These are phyloP conservation scores for Nudaria mundana DNA, from an alignment of 2,888 invertebrate genomes.

Conservation along the genomic window DNA sequence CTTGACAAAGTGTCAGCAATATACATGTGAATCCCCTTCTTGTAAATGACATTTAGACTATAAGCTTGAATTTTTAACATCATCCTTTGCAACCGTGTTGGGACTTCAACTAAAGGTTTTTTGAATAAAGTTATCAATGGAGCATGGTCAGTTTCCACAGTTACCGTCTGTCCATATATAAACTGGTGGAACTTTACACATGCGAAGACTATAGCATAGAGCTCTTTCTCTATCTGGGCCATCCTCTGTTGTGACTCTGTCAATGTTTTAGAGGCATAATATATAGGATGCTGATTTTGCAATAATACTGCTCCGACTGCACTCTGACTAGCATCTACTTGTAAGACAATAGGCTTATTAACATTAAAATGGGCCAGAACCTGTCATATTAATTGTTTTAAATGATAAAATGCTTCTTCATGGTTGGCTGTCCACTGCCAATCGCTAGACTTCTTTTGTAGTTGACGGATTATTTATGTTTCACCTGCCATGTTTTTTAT, in stretches of 20 bases:
- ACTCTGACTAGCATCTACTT: conserved; percentile 10
- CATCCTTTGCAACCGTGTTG: conserved; percentile 20
- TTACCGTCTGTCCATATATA: conserved; percentile 17
- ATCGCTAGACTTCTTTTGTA: conserved; percentile 12
- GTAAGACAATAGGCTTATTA: conserved; percentile 6
- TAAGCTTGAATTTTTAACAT: conserved; percentile 21
- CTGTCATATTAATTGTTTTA: not conserved
- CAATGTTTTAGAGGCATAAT: conserved; percentile 17
- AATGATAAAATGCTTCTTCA: not conserved
- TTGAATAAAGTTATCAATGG: conserved; percentile 22
- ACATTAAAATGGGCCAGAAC: conserved; percentile 2
- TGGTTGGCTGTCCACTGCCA: conserved; percentile 10
- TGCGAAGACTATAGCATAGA: conserved; percentile 23
- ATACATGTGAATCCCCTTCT: conserved; percentile 18
- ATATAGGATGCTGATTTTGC: conserved; percentile 14
- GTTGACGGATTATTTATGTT: conserved; percentile 3
- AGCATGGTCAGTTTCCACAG: conserved; percentile 21
- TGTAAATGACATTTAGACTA: conserved; percentile 18
- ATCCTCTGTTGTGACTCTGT: conserved; percentile 9
- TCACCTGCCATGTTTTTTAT: conserved; percentile 6
- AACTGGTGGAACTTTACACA: conserved; percentile 18
- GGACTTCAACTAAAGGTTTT: conserved; percentile 20
- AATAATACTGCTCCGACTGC: conserved; percentile 7
- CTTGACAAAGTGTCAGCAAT: conserved; percentile 15
- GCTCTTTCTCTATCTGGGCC: conserved; percentile 25